Conservation (phyloP, 2,113 vertebrate species). For the Probosciger aterrimus region DNA sequence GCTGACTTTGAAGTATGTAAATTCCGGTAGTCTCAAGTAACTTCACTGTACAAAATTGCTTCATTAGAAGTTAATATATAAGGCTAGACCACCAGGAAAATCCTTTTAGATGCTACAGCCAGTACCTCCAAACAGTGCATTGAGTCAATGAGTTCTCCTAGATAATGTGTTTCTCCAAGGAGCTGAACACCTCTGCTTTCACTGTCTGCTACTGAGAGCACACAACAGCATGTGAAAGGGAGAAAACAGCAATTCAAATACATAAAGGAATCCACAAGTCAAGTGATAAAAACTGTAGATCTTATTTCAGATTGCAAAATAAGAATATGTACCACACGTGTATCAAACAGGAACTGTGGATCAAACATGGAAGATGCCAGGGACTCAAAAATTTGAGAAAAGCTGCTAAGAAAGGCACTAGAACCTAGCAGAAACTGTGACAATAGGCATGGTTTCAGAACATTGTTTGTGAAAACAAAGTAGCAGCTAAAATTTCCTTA, state of each 20-base stretch:
- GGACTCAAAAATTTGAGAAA: neutral
- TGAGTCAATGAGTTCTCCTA: neutral
- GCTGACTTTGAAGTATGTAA: fast-evolving
- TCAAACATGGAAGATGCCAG: neutral
- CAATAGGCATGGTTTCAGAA: neutral
- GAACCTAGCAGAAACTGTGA: neutral
- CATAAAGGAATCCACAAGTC: neutral
- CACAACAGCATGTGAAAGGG: neutral
- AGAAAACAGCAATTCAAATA: neutral
- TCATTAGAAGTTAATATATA: neutral
- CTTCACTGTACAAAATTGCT: neutral
- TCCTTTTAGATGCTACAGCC: neutral
- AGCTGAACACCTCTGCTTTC: neutral
- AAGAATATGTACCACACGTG: neutral
- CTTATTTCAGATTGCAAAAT: neutral
- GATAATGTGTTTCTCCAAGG: neutral
- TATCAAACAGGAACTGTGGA: neutral
- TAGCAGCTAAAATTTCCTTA: neutral
- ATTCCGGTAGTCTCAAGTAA: neutral
- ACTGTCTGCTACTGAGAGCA: neutral
- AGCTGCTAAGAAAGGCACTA: neutral
- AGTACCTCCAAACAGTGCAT: neutral
- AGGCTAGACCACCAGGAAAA: neutral
- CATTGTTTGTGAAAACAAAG: neutral
- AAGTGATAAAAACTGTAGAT: neutral